These are phyloP conservation scores for Grammomys surdaster DNA, from an alignment of 2,113 vertebrate species.

Conservation along the genomic window DNA sequence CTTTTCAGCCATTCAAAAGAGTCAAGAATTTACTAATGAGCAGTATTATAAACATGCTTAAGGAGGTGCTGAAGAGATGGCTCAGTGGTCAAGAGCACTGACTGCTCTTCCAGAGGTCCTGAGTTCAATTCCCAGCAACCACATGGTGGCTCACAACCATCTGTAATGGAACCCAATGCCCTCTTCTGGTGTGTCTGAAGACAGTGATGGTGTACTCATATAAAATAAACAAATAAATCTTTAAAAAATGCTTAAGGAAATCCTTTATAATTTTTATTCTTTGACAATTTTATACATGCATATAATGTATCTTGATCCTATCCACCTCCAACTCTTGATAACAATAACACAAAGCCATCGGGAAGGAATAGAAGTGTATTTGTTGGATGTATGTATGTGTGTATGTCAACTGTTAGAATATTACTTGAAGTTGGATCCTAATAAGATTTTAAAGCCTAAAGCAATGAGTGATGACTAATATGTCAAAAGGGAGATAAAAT, in stretches of 20 bases:
- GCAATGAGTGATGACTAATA: neutral
- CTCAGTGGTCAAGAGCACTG: too few relatives aligned
- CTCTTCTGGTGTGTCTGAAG: too few relatives aligned
- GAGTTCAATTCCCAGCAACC: too few relatives aligned
- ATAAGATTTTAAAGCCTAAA: neutral
- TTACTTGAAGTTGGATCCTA: neutral
- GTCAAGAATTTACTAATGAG: conserved; percentile 19
- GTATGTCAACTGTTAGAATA: neutral
- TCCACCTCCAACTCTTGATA: neutral
- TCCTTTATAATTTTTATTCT: neutral
- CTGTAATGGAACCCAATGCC: too few relatives aligned
- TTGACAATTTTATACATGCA: neutral
- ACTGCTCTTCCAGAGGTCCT: too few relatives aligned
- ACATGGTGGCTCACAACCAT: too few relatives aligned
- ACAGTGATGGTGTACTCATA: too few relatives aligned
- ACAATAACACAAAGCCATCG: neutral
- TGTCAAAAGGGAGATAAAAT: neutral
- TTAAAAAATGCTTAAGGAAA: conserved; percentile 37
- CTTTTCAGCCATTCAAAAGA: neutral
- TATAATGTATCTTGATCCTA: neutral
- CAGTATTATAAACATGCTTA: conserved; percentile 33
- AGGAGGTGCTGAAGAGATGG: neutral
- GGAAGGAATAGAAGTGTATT: neutral
- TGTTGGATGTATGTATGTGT: neutral
- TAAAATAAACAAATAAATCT: too few relatives aligned